Evolutionary conservation across 1,140 invertebrate species (phyloP).

Genomic region (Brachionus plicatilis): DNA sequence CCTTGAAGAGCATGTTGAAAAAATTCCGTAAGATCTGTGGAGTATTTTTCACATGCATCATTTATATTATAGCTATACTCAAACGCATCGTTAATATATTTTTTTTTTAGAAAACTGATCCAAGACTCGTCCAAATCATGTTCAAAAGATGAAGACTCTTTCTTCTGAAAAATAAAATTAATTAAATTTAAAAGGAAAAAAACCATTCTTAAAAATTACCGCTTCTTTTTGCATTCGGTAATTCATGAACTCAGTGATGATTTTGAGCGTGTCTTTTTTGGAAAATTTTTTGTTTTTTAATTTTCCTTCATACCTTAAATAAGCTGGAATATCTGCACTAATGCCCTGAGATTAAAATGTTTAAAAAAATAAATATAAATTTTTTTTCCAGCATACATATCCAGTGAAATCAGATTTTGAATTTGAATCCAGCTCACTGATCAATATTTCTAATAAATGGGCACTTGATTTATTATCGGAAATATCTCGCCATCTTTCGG

Average conservation of each 20-base stretch:
- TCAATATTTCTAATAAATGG: slow-evolving; percentile 50
- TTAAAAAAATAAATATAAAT: too few species aligned
- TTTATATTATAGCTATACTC: slow-evolving; percentile 23
- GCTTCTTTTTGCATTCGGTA: slow-evolving; percentile 4
- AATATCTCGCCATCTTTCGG: slow-evolving; percentile 49
- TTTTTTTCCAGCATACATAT: not conserved
- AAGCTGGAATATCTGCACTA: not conserved
- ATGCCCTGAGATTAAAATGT: not conserved
- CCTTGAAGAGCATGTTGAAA: slow-evolving; percentile 3
- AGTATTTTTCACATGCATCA: slow-evolving; percentile 29
- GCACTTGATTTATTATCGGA: slow-evolving; percentile 51
- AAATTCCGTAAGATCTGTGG: slow-evolving; percentile 12
- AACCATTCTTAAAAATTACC: not conserved
- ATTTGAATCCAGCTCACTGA: slow-evolving; percentile 49
- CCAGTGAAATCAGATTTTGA: not conserved
- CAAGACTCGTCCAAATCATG: not conserved
- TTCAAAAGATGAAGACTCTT: not conserved
- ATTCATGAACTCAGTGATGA: not conserved
- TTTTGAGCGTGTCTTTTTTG: not conserved
- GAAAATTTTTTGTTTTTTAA: slow-evolving; percentile 26
- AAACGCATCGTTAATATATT: not conserved
- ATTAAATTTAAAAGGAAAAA: too few species aligned
- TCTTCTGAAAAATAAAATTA: not conserved
- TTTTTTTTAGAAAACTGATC: not conserved
- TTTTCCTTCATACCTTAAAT: slow-evolving; percentile 18